phyloP scores from a whole-genome alignment of 2,113 vertebrate genomes.

The Sceloporus undulatus region DNA sequence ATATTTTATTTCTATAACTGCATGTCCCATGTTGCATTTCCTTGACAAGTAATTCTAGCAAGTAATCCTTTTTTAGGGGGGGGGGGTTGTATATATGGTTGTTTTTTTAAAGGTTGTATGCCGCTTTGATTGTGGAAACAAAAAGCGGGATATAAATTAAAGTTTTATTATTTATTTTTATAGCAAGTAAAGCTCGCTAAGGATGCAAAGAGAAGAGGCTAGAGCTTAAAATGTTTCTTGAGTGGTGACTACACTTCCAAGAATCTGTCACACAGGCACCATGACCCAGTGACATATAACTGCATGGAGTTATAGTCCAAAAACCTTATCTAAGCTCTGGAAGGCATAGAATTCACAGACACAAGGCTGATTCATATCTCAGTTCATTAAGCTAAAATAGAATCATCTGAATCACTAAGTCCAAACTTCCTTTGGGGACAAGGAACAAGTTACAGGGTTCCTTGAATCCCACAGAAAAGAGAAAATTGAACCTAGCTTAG shows the following conservation, averaged over 20 bases:
- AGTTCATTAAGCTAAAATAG: not conserved
- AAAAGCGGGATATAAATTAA: no score
- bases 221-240: not conserved
- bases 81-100: no score
- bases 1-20: no score
- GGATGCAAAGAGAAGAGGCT: not conserved
- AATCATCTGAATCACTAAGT: not conserved
- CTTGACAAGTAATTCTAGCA: no score
- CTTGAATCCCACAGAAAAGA: not conserved
- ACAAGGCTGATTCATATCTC: not conserved
- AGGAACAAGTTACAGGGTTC: not conserved
- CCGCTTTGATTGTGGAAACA: no score
- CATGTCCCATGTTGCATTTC: no score
- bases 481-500: not conserved
- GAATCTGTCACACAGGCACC: not conserved
- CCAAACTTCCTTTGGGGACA: not conserved
- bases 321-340: not conserved
- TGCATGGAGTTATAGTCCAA: not conserved
- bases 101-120: no score
- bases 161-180: no score
- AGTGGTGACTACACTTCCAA: not conserved
- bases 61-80: no score
- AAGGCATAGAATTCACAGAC: not conserved
- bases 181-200: not conserved
- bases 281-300: not conserved